Conservation (phyloP, 2,113 vertebrate genomes). For the Antigone vipio region DNA sequence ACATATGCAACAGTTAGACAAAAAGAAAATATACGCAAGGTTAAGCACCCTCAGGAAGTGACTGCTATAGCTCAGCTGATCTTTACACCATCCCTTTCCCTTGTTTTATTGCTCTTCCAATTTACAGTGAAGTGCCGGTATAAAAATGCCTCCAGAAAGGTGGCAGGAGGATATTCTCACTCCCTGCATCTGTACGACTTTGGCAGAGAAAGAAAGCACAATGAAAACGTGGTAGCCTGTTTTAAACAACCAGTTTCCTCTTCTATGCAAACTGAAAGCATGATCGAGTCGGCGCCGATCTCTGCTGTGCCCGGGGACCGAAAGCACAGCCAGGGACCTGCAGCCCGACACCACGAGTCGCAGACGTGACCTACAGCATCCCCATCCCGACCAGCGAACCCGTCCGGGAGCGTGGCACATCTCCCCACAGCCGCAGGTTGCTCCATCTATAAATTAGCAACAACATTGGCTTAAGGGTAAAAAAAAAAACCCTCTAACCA, state of each 20-base stretch:
- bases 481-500: neutral
- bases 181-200: neutral
- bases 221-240: neutral
- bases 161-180: neutral
- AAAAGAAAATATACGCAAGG: neutral
- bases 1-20: neutral
- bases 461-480: rapidly evolving
- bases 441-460: neutral
- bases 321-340: neutral
- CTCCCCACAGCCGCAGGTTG: neutral
- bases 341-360: rapidly evolving
- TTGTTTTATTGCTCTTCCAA: neutral
- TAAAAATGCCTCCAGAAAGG: neutral
- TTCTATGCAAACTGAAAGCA: neutral
- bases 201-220: rapidly evolving
- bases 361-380: neutral
- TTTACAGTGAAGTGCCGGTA: neutral
- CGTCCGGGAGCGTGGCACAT: neutral
- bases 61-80: neutral
- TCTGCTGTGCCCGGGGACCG: rapidly evolving
- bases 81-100: neutral
- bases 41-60: neutral
- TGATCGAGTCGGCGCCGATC: rapidly evolving
- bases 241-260: neutral
- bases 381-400: neutral